phyloP scores from a whole-genome alignment of 2,797 vertebrate species.

The Anguilla obscura region DNA sequence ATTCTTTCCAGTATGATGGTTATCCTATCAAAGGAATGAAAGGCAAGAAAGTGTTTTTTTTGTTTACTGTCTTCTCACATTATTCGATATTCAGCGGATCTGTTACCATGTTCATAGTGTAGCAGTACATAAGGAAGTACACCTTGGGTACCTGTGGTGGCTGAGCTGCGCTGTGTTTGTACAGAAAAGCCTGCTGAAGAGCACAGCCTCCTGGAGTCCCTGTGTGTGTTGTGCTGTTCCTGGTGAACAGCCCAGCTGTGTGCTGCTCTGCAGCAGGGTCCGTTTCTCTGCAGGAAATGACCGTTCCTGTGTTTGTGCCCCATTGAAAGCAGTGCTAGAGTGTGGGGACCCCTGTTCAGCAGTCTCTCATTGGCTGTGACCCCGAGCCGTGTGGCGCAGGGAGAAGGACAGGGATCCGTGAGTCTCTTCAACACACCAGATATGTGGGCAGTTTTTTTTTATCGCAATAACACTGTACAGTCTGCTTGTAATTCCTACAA shows the following conservation, averaged over 20 bases:
- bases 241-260: not conserved
- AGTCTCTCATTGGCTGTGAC: not conserved
- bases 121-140: not conserved
- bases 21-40: not conserved
- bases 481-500: constrained; percentile 88
- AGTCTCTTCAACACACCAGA: constrained; percentile 63
- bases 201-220: not conserved
- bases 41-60: not conserved
- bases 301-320: not conserved
- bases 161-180: not conserved
- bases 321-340: not conserved
- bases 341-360: not conserved
- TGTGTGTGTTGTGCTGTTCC: not conserved
- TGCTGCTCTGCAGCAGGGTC: not conserved
- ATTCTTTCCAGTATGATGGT: not conserved
- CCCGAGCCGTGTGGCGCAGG: not conserved
- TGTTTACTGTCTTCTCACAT: not conserved
- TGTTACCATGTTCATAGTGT: not conserved
- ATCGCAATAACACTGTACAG: constrained; percentile 85
- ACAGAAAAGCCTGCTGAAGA: not conserved
- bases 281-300: not conserved
- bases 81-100: not conserved
- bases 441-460: constrained; percentile 53
- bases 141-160: not conserved
- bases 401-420: constrained; percentile 54